Evolutionary conservation across 1,140 invertebrate species (phyloP), one percentile per base, ranked within the genome.

Genomic region (Drosophila repletoides): DNA sequence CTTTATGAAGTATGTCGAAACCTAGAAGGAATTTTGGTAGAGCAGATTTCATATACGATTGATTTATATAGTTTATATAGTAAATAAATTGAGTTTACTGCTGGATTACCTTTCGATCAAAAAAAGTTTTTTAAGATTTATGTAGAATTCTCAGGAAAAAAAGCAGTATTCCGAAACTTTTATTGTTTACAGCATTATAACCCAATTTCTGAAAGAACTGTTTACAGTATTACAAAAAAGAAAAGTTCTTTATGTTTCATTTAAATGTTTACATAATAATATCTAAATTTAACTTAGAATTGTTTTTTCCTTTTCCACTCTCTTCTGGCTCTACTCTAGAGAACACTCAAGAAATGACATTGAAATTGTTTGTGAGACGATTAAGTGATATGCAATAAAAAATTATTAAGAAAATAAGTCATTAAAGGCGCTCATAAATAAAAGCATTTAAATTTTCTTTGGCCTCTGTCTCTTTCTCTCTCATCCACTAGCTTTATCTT

Each of bases 181-280:
- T 21, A 68, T 72, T 80, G 76, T 80, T 80, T 80, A 80, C 66
- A 63, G 34, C 26, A 58, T 33, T 76, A 69, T 83, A 84, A 83
- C 77, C 77, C 64, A 83, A 79, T 77, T 83, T 56, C 45, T 7
- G 9, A 49, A 26, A 48, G 21, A 59, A 68, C 24, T 64, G 56
- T 49, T 80, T 77, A 79, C 51, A 48, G 48, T 38, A 29, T 38
- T 58, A 55, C 33, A 31, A 41, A 55, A 59, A 52, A n/a, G n/a
- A n/a, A n/a, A 56, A 83, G 36, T 63, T 68, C 19, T 36, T 48
- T 31, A 55, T 48, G 34, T 45, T 38, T 31, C 1, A 26, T 29
- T 21, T 59, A 7, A 45, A 29, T 77, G 74, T 80, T 80, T 80
- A 81, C 51, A 40, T 52, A 55, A 14, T 5, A 58, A 28, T 45